A percentile compares a stretch with the other conserved stretches of the same genome.
Conservation (phyloP, 2,888 invertebrate genomes). For the Phytoseiulus persimilis region DNA sequence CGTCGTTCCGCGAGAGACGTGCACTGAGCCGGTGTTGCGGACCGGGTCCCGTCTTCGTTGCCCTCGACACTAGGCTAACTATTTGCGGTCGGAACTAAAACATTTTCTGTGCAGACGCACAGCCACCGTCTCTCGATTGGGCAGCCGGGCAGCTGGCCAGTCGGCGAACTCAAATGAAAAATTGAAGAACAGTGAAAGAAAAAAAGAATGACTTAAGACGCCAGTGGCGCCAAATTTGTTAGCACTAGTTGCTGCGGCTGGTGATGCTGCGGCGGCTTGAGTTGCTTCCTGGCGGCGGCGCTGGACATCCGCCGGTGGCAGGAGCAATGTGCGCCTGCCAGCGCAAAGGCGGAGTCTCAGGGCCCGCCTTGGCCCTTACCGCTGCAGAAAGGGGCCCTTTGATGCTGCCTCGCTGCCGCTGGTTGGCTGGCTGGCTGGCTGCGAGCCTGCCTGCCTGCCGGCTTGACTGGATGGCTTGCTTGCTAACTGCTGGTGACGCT, state of each 20-base stretch:
- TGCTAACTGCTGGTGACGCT: background rate
- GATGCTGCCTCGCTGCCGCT: background rate
- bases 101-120: background rate
- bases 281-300: background rate
- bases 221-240: background rate
- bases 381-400: background rate
- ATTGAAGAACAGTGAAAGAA: background rate
- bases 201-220: background rate
- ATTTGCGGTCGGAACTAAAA: background rate
- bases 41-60: background rate
- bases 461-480: background rate
- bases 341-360: slow-evolving; percentile 5
- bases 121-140: background rate
- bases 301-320: slow-evolving; percentile 5
- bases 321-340: slow-evolving; percentile 5
- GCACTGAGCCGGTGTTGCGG: background rate
- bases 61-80: background rate
- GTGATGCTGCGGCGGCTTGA: background rate
- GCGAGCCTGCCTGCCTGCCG: background rate
- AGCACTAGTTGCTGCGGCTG: background rate
- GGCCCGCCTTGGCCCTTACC: background rate
- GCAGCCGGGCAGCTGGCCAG: background rate
- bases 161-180: background rate
- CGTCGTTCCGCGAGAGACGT: background rate
- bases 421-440: background rate